Percentiles rank a stretch among this genome's conserved stretches.
phyloP scores from a whole-genome alignment of 2,888 invertebrate genomes.

The Hypomecis punctinalis region DNA sequence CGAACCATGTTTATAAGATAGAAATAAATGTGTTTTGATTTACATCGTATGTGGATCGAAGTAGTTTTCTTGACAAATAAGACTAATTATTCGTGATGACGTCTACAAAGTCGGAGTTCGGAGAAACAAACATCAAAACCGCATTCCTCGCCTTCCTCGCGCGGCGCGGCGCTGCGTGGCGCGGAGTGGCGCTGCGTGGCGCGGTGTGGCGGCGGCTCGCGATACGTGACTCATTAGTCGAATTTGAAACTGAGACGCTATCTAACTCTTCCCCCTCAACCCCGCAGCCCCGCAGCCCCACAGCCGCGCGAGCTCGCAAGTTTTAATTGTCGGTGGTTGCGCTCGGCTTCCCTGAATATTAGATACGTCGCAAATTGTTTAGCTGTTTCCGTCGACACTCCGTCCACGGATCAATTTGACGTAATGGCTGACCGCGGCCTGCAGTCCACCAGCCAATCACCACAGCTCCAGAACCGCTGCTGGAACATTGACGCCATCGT shows the following conservation, averaged over 20 bases:
- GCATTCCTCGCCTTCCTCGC: neutral
- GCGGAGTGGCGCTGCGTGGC: neutral
- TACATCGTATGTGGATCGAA: slow-evolving; percentile 4
- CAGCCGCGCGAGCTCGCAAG: slow-evolving; percentile 1
- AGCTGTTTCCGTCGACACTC: slow-evolving; percentile 17
- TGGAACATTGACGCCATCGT: too few relatives aligned
- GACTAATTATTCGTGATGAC: slow-evolving; percentile 3
- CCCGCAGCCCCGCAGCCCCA: neutral
- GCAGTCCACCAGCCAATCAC: slow-evolving; percentile 5
- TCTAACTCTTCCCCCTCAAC: neutral
- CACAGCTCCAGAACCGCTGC: too few relatives aligned
- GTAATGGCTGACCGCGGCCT: slow-evolving; percentile 10
- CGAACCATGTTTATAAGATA: too few relatives aligned
- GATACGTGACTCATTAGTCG: slow-evolving; percentile 17
- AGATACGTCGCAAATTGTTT: slow-evolving; percentile 17
- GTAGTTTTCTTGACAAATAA: slow-evolving; percentile 3
- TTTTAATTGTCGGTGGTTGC: slow-evolving; percentile 19
- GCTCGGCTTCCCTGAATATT: slow-evolving; percentile 15
- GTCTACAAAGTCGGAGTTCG: slow-evolving; percentile 3
- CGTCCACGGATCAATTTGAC: slow-evolving; percentile 14
- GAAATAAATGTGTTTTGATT: too few relatives aligned
- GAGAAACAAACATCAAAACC: slow-evolving; percentile 16
- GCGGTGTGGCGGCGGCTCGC: neutral
- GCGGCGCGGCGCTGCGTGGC: neutral
- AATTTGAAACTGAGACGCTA: slow-evolving; percentile 16